phyloP scores from a whole-genome alignment of 1,140 invertebrate species.

The Drosophila asahinai region DNA sequence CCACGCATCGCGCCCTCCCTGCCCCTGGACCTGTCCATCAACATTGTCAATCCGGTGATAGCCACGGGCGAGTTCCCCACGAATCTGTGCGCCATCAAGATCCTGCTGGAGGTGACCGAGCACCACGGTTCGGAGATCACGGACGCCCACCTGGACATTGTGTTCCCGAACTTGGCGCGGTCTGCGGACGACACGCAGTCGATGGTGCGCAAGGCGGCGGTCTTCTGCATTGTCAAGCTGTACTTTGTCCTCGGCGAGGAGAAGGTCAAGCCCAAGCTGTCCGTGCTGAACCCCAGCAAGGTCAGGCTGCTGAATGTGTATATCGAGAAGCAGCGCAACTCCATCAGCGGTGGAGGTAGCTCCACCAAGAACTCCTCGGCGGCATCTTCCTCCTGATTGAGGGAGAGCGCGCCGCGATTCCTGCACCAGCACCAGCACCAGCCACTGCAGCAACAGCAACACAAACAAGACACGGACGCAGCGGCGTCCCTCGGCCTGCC shows the following conservation, averaged over 20 bases:
- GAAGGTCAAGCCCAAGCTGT: slow-evolving; percentile 91
- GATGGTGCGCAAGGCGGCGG: slow-evolving; percentile 95
- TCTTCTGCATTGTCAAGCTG: slow-evolving; percentile 97
- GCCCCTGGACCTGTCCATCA: slow-evolving; percentile 89
- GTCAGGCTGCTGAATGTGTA: slow-evolving; percentile 79
- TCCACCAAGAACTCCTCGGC: slow-evolving; percentile 83
- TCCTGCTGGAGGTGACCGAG: slow-evolving; percentile 94
- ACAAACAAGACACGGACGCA: slow-evolving; percentile 59
- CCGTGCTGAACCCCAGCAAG: slow-evolving; percentile 93
- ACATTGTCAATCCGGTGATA: slow-evolving; percentile 90
- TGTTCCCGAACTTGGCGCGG: slow-evolving; percentile 95
- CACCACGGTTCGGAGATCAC: slow-evolving; percentile 89
- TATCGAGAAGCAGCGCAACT: slow-evolving; percentile 77
- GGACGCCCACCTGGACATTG: slow-evolving; percentile 90
- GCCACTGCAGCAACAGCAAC: slow-evolving; percentile 22
- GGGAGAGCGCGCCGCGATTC: slow-evolving; percentile 27
- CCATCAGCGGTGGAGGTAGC: slow-evolving; percentile 53
- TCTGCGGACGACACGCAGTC: slow-evolving; percentile 95
- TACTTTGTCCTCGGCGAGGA: slow-evolving; percentile 94
- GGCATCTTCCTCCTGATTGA: slow-evolving; percentile 82
- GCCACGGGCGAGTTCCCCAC: slow-evolving; percentile 93
- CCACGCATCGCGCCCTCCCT: slow-evolving; percentile 91
- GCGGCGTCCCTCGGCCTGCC: slow-evolving; percentile 37
- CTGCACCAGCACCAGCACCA: slow-evolving; percentile 35
- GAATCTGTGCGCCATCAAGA: slow-evolving; percentile 96